Evolutionary conservation across 2,888 invertebrate species (phyloP).

Genomic region (Drosophila peninsularis): DNA sequence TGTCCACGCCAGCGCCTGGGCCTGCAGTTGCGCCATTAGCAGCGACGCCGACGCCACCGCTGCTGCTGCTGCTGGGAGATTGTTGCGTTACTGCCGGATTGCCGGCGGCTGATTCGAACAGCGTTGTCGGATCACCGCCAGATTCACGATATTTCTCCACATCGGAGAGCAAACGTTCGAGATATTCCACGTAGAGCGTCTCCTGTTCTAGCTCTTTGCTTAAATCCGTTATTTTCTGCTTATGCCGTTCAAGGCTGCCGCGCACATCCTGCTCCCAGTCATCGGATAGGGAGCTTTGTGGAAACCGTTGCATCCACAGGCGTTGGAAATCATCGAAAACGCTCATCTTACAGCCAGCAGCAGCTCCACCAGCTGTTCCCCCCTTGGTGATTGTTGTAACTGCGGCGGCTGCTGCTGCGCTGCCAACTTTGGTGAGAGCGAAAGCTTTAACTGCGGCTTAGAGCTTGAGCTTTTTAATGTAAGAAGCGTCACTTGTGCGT

Average conservation of each 20-base stretch:
- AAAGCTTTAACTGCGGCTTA: constrained; percentile 31
- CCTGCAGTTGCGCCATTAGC: constrained; percentile 33
- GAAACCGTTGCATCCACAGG: constrained; percentile 96
- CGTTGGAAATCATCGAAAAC: constrained; percentile 96
- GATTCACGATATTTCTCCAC: constrained; percentile 92
- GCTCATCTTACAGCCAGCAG: constrained; percentile 87
- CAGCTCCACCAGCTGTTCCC: constrained; percentile 43
- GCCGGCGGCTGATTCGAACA: constrained; percentile 84
- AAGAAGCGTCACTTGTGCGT: constrained; percentile 64
- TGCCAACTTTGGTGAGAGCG: constrained; percentile 20
- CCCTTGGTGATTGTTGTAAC: constrained; percentile 30
- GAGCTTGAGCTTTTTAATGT: constrained; percentile 61
- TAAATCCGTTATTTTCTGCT: constrained; percentile 92
- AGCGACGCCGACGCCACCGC: constrained; percentile 25
- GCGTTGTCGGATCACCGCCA: constrained; percentile 84
- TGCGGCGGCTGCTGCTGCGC: constrained; percentile 19
- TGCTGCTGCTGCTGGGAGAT: constrained; percentile 61
- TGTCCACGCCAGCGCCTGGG: constrained; percentile 50
- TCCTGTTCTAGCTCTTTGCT: constrained; percentile 95
- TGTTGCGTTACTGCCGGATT: constrained; percentile 37
- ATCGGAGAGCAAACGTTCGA: constrained; percentile 93
- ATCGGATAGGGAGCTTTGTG: constrained; percentile 94
- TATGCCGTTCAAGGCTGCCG: constrained; percentile 94
- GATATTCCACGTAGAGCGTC: constrained; percentile 94
- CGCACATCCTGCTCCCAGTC: constrained; percentile 97